phyloP scores from a whole-genome alignment of 2,888 invertebrate species.

The Eristalis arbustorum region DNA sequence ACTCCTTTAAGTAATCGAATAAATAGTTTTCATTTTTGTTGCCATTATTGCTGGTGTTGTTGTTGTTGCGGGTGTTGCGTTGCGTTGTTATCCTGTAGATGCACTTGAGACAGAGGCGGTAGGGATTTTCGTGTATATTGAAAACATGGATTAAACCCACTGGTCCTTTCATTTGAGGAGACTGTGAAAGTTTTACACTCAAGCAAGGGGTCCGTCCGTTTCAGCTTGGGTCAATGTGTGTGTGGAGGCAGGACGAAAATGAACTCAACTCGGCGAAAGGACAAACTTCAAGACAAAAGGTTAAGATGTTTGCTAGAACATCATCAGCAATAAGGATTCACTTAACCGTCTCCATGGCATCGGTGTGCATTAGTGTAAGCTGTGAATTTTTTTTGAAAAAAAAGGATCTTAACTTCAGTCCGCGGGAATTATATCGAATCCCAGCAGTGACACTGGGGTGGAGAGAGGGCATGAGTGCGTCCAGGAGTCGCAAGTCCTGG shows the following conservation, averaged over 20 bases:
- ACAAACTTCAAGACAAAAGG: background rate
- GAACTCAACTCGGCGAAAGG: background rate
- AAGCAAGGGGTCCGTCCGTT: background rate
- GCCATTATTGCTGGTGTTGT: constrained; percentile 29
- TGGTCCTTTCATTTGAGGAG: background rate
- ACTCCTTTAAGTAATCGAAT: constrained; percentile 63
- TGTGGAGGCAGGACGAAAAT: background rate
- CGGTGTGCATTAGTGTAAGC: background rate
- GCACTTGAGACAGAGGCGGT: background rate
- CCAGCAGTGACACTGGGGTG: background rate
- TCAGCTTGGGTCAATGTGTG: background rate
- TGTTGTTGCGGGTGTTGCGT: constrained; percentile 29
- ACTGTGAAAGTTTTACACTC: background rate
- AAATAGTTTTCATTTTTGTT: constrained; percentile 60
- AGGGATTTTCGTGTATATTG: constrained; percentile 43
- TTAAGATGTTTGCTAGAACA: background rate
- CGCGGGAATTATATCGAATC: background rate
- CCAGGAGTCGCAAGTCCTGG: background rate
- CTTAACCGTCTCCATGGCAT: background rate
- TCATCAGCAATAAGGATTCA: background rate
- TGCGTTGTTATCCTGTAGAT: constrained; percentile 27
- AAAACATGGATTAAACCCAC: constrained; percentile 56
- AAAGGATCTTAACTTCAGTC: background rate
- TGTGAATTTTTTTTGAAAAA: background rate
- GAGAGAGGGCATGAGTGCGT: background rate